Percentiles rank a stretch among this genome's conserved stretches.
phyloP scores from a whole-genome alignment of 2,888 invertebrate genomes.

The Prenolepis imparis region DNA sequence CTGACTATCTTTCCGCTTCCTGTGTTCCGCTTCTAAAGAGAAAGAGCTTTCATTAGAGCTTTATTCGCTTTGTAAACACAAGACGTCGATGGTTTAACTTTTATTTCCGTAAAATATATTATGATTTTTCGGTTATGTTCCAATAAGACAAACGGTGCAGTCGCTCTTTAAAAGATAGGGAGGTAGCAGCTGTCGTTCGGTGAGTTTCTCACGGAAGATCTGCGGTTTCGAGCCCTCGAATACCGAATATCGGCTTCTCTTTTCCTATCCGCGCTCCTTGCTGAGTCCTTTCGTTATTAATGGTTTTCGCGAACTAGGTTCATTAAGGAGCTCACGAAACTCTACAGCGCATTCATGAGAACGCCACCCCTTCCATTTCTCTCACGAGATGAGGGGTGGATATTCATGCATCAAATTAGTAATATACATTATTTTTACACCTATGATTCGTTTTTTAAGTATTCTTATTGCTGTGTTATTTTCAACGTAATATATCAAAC shows the following conservation, averaged over 20 bases:
- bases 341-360: slow-evolving; percentile 71
- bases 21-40: slow-evolving; percentile 2
- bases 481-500: neutral
- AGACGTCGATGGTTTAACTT: neutral
- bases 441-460: neutral
- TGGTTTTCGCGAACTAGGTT: slow-evolving; percentile 83
- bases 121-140: slow-evolving; percentile 23
- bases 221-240: slow-evolving; percentile 42
- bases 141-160: slow-evolving; percentile 15
- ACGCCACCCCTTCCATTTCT: slow-evolving; percentile 54
- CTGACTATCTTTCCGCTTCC: slow-evolving; percentile 40
- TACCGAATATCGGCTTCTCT: slow-evolving; percentile 52
- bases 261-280: slow-evolving; percentile 53
- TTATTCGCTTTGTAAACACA: neutral
- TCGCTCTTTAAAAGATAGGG: slow-evolving; percentile 39
- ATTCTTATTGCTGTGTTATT: neutral
- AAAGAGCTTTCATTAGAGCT: slow-evolving; percentile 25
- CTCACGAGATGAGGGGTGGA: slow-evolving; percentile 25
- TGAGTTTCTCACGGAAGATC: slow-evolving; percentile 60
- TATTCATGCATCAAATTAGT: slow-evolving; percentile 63
- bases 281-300: slow-evolving; percentile 81
- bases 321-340: slow-evolving; percentile 82
- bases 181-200: slow-evolving; percentile 36
- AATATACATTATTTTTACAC: slow-evolving; percentile 67
- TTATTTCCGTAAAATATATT: neutral